Evolutionary conservation across 2,113 vertebrate genomes (phyloP).

Genomic region (Pelecanoides urinatrix): DNA sequence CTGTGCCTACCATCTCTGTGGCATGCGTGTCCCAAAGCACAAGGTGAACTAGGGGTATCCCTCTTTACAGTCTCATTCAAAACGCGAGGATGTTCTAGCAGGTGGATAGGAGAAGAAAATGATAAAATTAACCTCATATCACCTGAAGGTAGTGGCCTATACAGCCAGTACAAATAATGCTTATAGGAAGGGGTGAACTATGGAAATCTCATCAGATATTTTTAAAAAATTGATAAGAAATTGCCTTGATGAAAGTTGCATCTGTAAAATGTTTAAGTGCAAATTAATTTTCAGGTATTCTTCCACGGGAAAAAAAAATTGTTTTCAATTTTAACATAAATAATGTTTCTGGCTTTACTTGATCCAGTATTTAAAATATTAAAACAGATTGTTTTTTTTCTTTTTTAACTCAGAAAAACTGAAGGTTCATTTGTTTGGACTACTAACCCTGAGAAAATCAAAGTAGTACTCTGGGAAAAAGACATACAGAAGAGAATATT

Average conservation of each 20-base stretch:
- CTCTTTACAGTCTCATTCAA: neutral
- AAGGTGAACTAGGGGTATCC: fast-evolving
- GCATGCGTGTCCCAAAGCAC: neutral
- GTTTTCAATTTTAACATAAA: neutral
- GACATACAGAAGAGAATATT: neutral
- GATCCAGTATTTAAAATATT: neutral
- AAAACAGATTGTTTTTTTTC: neutral
- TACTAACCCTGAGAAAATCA: neutral
- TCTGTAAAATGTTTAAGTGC: neutral
- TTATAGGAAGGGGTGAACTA: neutral
- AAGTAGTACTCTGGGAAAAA: neutral
- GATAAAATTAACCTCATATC: neutral
- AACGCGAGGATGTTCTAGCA: neutral
- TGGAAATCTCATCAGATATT: neutral
- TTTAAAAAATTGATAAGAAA: neutral
- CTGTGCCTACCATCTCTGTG: neutral
- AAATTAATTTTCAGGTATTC: neutral
- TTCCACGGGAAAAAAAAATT: neutral
- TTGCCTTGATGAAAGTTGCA: neutral
- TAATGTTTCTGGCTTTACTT: neutral
- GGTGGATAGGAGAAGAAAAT: neutral
- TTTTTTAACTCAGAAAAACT: neutral
- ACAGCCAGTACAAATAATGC: neutral
- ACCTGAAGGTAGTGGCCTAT: neutral
- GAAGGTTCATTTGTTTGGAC: neutral